Base-by-base conservation (phyloP, 2,797 vertebrate species). In the Uromys caudimaculatus region DNA sequence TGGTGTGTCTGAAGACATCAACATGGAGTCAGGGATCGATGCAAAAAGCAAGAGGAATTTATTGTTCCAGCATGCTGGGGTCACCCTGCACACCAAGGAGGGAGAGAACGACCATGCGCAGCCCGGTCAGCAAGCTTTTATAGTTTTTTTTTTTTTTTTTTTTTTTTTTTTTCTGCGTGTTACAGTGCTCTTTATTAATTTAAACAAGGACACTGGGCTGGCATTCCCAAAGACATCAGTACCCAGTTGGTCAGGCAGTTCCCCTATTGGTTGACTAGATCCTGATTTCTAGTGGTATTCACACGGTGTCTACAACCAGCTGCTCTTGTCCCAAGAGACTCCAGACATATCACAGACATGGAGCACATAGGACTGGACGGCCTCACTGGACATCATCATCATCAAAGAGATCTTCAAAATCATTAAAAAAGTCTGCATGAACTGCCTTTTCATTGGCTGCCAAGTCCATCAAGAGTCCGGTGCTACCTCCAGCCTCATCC, bases 401-500 rank as follows among this genome's bases (percentile, higher is more conserved):
- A 95, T 99, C 99, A 98, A 99, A 99, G 96, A 99, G 98, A 93
- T 99, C 99, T 98, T 99, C 99, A 96, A 99, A 99, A 97, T 98
- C 99, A 6, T 99, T 99, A 83, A 99, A 99, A 96, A 99, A 99
- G 97, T 99, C 99, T 0, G 99, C 99, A 91, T 99, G 99, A 24
- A 99, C 99, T 0, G 99, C 99, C 93, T 99, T 99, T 94, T 99
- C 99, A 95, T 99, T 99, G 96, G 99, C 99, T 1, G 99, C 99
- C 97, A 99, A 95, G 81, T 99, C 99, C 99, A 99, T 99, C 91
- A 99, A 92, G 84, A 99, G 98, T 38, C 99, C 99, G 1, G 98
- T 99, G 97, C 99, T 99, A 97, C 99, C 99, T 82, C 99, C 99
- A 13, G 99, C 99, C 99, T 99, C 99, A 83, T 99, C 99, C 50